Conservation (phyloP, 2,888 invertebrate genomes). For the Seladonia tumulorum region DNA sequence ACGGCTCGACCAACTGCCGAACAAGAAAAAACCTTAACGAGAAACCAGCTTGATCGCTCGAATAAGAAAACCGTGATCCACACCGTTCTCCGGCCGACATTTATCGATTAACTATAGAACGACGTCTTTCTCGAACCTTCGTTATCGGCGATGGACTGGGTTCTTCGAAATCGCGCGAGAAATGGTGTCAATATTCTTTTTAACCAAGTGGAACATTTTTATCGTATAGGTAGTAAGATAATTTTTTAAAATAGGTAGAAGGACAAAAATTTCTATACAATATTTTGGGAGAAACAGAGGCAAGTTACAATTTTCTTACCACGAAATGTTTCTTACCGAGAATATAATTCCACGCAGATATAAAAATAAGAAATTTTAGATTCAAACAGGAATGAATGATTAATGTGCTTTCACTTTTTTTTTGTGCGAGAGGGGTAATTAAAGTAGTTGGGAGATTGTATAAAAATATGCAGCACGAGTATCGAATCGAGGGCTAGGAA, state of each 20-base stretch:
- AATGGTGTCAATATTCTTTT: too few species aligned
- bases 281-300: too few species aligned
- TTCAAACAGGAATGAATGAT: background rate
- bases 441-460: background rate
- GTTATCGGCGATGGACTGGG: too few species aligned
- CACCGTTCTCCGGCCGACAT: background rate
- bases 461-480: background rate
- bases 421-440: background rate
- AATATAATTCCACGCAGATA: background rate
- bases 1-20: conserved; percentile 37
- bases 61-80: conserved; percentile 9
- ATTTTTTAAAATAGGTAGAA: too few species aligned
- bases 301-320: too few species aligned
- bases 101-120: conserved; percentile 5
- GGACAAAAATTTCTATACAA: too few species aligned
- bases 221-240: too few species aligned
- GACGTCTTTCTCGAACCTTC: background rate
- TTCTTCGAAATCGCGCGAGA: too few species aligned
- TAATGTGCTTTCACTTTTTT: too few species aligned
- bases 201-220: too few species aligned
- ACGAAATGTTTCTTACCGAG: too few species aligned
- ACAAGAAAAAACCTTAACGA: conserved; percentile 60
- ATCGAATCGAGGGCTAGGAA: background rate
- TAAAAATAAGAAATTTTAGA: background rate
- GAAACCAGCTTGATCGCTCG: conserved; percentile 58